phyloP scores from a whole-genome alignment of 2,888 invertebrate species.

The Polydesmus complanatus region DNA sequence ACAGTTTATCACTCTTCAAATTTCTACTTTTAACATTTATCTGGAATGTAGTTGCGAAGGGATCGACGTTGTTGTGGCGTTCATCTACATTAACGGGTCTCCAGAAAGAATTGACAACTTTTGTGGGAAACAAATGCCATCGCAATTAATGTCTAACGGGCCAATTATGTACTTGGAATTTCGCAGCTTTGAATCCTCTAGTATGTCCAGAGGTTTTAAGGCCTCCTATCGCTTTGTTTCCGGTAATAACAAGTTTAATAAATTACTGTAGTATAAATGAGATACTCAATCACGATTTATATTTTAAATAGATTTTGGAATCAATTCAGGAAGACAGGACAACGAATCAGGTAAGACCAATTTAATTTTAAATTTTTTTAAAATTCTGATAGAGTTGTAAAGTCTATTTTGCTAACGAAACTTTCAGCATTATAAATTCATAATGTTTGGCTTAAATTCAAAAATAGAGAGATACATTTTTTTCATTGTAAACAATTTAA shows the following conservation, averaged over 20 bases:
- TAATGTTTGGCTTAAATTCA: too few relatives aligned
- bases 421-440: too few relatives aligned
- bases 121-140: slow-evolving; percentile 68
- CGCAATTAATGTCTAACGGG: slow-evolving; percentile 85
- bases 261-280: background rate
- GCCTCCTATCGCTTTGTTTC: slow-evolving; percentile 77
- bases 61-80: slow-evolving; percentile 64
- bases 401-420: too few relatives aligned
- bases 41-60: slow-evolving; percentile 53
- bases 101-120: slow-evolving; percentile 75
- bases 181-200: slow-evolving; percentile 59
- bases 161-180: slow-evolving; percentile 75
- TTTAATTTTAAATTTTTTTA: slow-evolving; percentile 1
- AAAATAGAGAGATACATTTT: too few relatives aligned
- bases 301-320: slow-evolving; percentile 66
- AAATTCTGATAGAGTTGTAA: background rate
- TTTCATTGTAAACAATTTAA: too few relatives aligned
- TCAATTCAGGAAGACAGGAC: slow-evolving; percentile 59
- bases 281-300: slow-evolving; percentile 1
- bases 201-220: slow-evolving; percentile 69
- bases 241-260: slow-evolving; percentile 44
- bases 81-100: slow-evolving; percentile 65
- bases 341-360: slow-evolving; percentile 26
- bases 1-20: background rate
- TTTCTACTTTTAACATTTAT: background rate